Conservation (phyloP, 2,113 vertebrate species). For the Bungarus multicinctus region DNA sequence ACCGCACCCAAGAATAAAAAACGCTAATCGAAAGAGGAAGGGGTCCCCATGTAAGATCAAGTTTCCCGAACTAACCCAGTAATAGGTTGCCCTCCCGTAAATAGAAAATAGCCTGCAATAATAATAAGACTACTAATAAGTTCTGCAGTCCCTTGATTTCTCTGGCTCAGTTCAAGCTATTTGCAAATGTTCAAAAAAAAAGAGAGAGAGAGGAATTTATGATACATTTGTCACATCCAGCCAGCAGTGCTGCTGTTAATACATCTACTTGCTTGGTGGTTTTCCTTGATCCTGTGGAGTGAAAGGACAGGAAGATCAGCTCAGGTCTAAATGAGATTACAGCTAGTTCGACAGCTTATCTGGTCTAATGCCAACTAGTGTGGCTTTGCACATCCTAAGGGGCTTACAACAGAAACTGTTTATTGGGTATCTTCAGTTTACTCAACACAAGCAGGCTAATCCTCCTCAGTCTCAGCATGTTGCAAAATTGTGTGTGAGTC, state of each 20-base stretch:
- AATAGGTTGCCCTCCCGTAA: constrained; percentile 50
- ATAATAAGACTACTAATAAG: constrained; percentile 95
- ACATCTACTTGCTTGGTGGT: constrained; percentile 80
- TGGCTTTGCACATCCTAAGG: constrained; percentile 88
- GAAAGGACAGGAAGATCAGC: constrained; percentile 97
- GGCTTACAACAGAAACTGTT: constrained; percentile 87
- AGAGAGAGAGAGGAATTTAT: constrained; percentile 80
- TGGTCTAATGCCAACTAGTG: constrained; percentile 97
- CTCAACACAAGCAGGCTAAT: constrained; percentile 83
- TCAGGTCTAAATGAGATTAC: constrained; percentile 99
- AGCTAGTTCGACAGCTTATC: constrained; percentile 99
- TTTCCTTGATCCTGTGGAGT: constrained; percentile 85
- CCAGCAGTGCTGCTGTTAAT: constrained; percentile 70
- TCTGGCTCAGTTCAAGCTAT: constrained; percentile 92
- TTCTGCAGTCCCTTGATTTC: constrained; percentile 97
- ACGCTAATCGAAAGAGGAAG: constrained; percentile 42
- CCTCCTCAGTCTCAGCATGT: constrained; percentile 77
- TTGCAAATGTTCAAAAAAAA: constrained; percentile 88
- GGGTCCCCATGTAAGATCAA: constrained; percentile 48
- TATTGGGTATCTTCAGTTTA: constrained; percentile 85
- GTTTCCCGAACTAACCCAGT: constrained; percentile 57
- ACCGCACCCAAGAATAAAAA: constrained; percentile 32
- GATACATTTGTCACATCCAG: constrained; percentile 75
- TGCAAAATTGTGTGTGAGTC: constrained; percentile 74
- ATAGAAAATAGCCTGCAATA: constrained; percentile 74